phyloP scores from a whole-genome alignment of 2,797 vertebrate species.

The Neomorphus geoffroyi region DNA sequence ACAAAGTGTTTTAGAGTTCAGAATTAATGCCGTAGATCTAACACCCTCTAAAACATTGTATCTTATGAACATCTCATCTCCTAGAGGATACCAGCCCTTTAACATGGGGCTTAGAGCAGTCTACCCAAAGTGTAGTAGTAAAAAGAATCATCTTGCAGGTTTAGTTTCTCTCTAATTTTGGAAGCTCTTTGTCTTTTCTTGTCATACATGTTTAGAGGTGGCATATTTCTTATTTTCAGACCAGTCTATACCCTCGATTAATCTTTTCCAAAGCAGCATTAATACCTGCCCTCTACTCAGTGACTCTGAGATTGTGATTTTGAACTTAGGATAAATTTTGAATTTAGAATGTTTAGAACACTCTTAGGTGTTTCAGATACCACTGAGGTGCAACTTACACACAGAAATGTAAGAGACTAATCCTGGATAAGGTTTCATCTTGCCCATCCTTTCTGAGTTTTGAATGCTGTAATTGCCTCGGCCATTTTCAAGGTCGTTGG shows the following conservation, averaged over 20 bases:
- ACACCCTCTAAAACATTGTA: neutral
- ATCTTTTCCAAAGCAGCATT: neutral
- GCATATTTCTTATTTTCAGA: neutral
- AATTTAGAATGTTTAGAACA: no score
- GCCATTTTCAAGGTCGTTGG: neutral
- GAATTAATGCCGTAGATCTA: neutral
- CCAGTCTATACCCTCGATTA: neutral
- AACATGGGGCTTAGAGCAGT: neutral
- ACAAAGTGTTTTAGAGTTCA: neutral
- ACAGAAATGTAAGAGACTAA: neutral
- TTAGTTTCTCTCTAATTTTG: neutral
- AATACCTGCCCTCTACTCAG: neutral
- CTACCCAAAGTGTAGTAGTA: neutral
- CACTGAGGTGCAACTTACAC: accelerated
- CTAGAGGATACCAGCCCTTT: neutral
- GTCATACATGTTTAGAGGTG: accelerated
- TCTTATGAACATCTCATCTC: neutral
- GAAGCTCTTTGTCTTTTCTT: neutral
- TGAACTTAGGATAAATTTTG: neutral
- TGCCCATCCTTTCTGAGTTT: neutral
- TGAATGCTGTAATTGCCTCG: neutral
- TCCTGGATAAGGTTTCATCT: neutral
- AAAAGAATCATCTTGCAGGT: neutral
- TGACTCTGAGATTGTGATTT: neutral
- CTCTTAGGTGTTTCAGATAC: neutral